Conservation (phyloP, 2,888 invertebrate genomes). For the Oxytorus armatus region DNA sequence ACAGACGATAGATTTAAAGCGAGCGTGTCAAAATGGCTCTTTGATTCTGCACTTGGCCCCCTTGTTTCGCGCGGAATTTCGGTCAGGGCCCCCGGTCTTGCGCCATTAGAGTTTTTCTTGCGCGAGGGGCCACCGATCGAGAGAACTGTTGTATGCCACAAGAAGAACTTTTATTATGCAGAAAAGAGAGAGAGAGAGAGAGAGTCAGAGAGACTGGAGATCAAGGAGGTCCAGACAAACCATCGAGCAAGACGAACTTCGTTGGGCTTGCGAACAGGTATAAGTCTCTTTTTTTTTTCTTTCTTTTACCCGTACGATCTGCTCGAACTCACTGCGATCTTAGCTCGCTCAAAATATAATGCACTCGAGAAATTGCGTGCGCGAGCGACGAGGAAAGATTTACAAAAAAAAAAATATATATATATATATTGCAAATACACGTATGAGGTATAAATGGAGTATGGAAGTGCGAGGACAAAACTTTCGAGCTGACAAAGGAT, state of each 20-base stretch:
- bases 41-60: conserved; percentile 82
- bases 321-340: conserved; percentile 19
- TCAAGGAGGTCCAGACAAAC: conserved; percentile 24
- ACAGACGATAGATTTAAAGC: neutral
- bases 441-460: conserved; percentile 26
- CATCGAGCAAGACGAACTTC: conserved; percentile 30
- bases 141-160: conserved; percentile 12
- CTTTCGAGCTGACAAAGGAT: conserved; percentile 51
- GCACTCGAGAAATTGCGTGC: conserved; percentile 36
- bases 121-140: conserved; percentile 38
- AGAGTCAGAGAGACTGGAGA: conserved; percentile 2
- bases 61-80: conserved; percentile 80
- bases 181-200: conserved; percentile 4
- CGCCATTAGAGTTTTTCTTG: conserved; percentile 73
- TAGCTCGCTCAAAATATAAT: conserved; percentile 50
- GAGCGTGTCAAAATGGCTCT: conserved; percentile 20
- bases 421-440: conserved; percentile 25
- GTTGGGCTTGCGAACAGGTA: conserved; percentile 53
- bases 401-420: conserved; percentile 29
- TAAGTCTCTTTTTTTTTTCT: conserved; percentile 23
- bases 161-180: neutral
- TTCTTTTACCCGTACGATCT: conserved; percentile 38
- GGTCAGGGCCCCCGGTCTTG: conserved; percentile 80
- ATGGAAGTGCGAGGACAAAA: conserved; percentile 55
- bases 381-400: conserved; percentile 43